phyloP scores from a whole-genome alignment of 1,140 invertebrate genomes.

The Brachionus calyciflorus region DNA sequence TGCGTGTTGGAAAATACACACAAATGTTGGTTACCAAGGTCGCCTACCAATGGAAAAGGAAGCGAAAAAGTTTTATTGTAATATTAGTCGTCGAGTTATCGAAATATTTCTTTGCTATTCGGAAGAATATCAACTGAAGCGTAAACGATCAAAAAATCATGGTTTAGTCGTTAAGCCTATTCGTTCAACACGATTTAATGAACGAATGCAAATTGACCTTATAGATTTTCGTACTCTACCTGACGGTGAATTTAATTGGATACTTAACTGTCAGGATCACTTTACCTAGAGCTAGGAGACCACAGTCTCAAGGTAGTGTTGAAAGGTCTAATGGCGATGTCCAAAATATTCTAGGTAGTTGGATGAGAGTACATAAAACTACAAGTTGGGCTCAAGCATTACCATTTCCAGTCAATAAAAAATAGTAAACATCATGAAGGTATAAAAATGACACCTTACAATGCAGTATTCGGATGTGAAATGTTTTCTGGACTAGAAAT shows the following conservation, averaged over 20 bases:
- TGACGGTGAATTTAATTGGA: conserved; percentile 3
- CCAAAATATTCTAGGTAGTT: neutral
- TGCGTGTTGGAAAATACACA: neutral
- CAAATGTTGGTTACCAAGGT: neutral
- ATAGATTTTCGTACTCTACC: conserved; percentile 48
- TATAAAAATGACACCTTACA: neutral
- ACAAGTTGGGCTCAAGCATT: neutral
- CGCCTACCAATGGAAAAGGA: neutral
- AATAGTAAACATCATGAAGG: neutral
- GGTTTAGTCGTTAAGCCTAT: conserved; percentile 45
- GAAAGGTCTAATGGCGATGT: neutral
- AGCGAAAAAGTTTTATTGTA: neutral
- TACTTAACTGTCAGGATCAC: conserved; percentile 3
- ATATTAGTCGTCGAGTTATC: neutral
- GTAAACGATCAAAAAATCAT: neutral
- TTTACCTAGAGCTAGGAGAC: neutral
- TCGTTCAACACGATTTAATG: conserved; percentile 16
- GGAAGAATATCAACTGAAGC: neutral
- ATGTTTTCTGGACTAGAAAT: neutral
- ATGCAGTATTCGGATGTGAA: neutral
- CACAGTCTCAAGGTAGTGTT: neutral
- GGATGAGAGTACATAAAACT: neutral
- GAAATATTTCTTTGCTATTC: neutral
- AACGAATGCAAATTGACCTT: conserved; percentile 48
- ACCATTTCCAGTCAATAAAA: too few species aligned